A percentile compares a stretch with the other conserved stretches of the same genome.
These are phyloP conservation scores for Tamandua tetradactyla DNA, from an alignment of 2,797 vertebrate species.

Conservation along the genomic window DNA sequence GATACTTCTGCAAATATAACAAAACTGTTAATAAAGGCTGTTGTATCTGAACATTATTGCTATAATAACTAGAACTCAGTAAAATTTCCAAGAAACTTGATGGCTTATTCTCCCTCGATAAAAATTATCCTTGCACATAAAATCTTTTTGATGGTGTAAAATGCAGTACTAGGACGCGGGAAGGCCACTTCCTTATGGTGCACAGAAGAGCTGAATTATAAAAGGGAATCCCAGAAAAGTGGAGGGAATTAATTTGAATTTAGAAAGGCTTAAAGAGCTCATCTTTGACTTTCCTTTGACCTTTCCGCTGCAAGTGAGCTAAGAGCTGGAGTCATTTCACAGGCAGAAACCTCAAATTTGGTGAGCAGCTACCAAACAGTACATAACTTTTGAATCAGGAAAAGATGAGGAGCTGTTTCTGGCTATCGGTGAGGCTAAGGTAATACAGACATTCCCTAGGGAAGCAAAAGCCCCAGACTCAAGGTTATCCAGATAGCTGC, in stretches of 20 bases:
- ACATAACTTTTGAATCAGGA: not conserved
- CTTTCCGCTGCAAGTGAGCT: not conserved
- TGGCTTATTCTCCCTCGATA: conserved; percentile 64
- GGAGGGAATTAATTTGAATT: not conserved
- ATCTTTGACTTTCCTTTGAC: conserved; percentile 17
- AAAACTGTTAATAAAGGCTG: conserved; percentile 61
- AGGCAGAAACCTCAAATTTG: conserved; percentile 1
- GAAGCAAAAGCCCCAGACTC: not conserved
- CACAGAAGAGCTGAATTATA: conserved; percentile 33
- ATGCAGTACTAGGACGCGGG: conserved; percentile 19
- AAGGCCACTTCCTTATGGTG: not conserved
- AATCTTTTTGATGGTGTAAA: conserved; percentile 61
- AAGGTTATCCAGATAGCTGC: not conserved
- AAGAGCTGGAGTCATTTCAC: not conserved
- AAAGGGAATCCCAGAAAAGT: conserved; percentile 41
- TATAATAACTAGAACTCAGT: conserved; percentile 64
- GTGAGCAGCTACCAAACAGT: not conserved
- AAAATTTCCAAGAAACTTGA: conserved; percentile 68
- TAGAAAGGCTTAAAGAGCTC: not conserved
- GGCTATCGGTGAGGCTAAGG: not conserved
- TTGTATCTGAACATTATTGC: conserved; percentile 69
- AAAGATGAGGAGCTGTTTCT: conserved; percentile 8
- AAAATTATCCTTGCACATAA: conserved; percentile 55
- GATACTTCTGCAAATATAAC: conserved; percentile 60
- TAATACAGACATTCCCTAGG: not conserved